Conservation (phyloP, 1,140 invertebrate species). For the Dreissena polymorpha region DNA sequence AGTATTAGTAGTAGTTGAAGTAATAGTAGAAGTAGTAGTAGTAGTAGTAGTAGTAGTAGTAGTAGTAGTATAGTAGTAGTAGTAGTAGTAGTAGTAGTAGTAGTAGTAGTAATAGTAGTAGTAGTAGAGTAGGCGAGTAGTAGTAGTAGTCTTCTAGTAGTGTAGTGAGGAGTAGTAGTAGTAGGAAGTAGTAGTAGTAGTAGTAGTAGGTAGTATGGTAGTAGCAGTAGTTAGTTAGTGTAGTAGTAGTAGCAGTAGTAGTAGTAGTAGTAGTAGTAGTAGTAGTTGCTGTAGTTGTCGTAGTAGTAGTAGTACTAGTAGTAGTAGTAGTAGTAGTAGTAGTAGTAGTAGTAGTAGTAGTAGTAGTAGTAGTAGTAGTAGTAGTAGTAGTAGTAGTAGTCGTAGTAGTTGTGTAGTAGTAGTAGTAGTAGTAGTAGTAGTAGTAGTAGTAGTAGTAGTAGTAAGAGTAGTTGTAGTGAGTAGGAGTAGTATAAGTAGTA, state of each 20-base stretch:
- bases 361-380: not conserved
- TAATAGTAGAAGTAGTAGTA: too few relatives aligned
- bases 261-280: not conserved
- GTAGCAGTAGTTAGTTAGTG: too few relatives aligned
- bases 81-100: too few relatives aligned
- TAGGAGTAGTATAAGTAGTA: not conserved
- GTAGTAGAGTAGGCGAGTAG: too few relatives aligned
- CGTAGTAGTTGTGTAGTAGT: not conserved
- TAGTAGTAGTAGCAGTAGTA: not conserved
- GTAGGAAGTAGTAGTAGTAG: too few relatives aligned
- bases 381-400: not conserved
- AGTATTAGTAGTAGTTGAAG: too few relatives aligned
- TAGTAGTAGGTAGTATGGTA: too few relatives aligned
- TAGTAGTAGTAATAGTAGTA: too few relatives aligned
- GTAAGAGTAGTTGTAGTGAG: not conserved
- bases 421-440: not conserved
- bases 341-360: not conserved
- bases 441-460: not conserved
- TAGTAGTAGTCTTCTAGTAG: too few relatives aligned
- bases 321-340: constrained; percentile 1
- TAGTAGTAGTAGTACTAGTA: not conserved
- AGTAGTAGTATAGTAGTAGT: too few relatives aligned
- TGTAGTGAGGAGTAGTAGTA: too few relatives aligned
- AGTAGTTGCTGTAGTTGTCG: not conserved
- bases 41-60: too few relatives aligned